Base-by-base conservation (phyloP, 2,797 vertebrate species). In the Pachyuromys duprasi region DNA sequence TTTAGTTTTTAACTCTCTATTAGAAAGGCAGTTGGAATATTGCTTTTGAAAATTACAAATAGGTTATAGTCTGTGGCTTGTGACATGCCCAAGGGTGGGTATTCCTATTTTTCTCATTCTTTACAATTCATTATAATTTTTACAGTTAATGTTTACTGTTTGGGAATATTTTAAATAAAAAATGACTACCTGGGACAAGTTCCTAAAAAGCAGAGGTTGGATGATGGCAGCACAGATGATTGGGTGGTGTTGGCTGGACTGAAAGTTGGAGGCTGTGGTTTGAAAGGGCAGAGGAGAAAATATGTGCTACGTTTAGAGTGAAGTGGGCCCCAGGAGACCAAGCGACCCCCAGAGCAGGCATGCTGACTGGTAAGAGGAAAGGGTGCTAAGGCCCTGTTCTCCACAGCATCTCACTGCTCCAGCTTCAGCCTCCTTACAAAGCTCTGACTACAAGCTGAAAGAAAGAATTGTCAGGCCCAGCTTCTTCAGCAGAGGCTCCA, bases 391-490 rank as follows among this genome's bases (percentile, higher is more conserved):
- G 89, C 80, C 96, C 86, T 94, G 76, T 90, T 49, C 92, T 97
- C 96, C 79, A 92, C 0, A 90, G 89, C 49, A 75, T 79, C 79
- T 14, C 62, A 63, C 75, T 49, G 2, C n/a, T 45, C 90, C 92
- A 2, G 86, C 94, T 95, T 97, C 92, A 97, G 91, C 96, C 96
- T 93, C 94, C 98, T 96, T 88, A 81, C 20, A 89, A 82, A 86
- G 88, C 89, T 65, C 91, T 95, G 36, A 93, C 81, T 90, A 15
- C 89, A 97, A 97, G 89, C 90, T 33, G 12, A 94, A 80, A 95
- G 96, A 62, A 1, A 86, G 86, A 42, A 80, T 57, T 93, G 3
- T 49, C 49, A 49, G 49, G 49, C 49, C 49, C 49, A 49, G 49
- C 49, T 2, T 49, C 49, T 49, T 11, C 49, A 49, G 49, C 49